Percentiles rank a stretch among this genome's conserved stretches.
Evolutionary conservation across 2,888 invertebrate species (phyloP).

Genomic region (Apodemia zela): DNA sequence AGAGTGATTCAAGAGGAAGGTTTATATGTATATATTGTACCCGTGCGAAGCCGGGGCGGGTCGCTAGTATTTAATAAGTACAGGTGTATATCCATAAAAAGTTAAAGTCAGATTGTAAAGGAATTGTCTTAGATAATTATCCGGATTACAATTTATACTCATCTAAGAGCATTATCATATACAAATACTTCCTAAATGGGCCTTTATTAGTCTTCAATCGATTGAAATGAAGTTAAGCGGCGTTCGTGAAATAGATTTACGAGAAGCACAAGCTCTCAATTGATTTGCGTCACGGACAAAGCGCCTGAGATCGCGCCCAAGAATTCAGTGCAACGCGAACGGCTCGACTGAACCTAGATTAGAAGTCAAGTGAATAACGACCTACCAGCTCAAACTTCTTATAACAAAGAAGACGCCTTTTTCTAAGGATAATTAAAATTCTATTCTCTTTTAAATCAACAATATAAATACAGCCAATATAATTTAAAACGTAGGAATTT

Average conservation of each 20-base stretch:
- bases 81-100: too few species aligned
- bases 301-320: slow-evolving; percentile 43
- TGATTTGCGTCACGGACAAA: slow-evolving; percentile 66
- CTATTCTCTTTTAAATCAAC: background rate
- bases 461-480: too few species aligned
- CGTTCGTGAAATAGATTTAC: slow-evolving; percentile 23
- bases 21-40: too few species aligned
- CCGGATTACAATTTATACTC: too few species aligned
- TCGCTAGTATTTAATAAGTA: too few species aligned
- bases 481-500: too few species aligned
- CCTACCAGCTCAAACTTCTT: background rate
- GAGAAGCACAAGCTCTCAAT: slow-evolving; percentile 44
- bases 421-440: background rate
- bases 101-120: too few species aligned
- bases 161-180: background rate
- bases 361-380: slow-evolving; percentile 44
- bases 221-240: slow-evolving; percentile 22
- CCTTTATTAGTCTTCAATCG: background rate
- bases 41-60: too few species aligned
- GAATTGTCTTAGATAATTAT: too few species aligned
- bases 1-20: too few species aligned
- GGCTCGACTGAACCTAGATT: slow-evolving; percentile 56
- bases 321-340: slow-evolving; percentile 47
- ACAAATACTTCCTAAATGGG: background rate
- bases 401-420: slow-evolving; percentile 6